Base-by-base conservation (phyloP, 2,888 invertebrate genomes). In the Netelia fuscicornis region DNA sequence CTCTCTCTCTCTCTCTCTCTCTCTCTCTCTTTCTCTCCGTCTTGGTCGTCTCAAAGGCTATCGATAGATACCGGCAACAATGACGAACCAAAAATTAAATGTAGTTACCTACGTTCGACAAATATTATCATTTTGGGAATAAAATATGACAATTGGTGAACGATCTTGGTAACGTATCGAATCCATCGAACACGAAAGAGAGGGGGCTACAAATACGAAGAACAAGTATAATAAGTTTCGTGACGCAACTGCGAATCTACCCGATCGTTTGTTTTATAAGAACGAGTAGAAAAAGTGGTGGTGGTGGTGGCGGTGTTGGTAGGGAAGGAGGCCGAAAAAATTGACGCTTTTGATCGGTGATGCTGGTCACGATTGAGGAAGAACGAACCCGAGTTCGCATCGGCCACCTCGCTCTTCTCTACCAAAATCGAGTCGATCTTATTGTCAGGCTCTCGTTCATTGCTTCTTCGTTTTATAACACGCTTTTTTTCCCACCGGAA, bases 361-460 rank as follows among this genome's bases (percentile, higher is more conserved):
- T 80, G 81, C 83, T 74, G 81, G 83, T 86, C 83, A 86, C 83
- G 83, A 74, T 74, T 75, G 62, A 68, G 67, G 74, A 86, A 83
- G 70, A 71, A 60, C 48, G 20, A 20, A 64, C 65, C 56, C 74
- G 52, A 64, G 79, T 78, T 10, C 56, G 17, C 56, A 52, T 17
- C n/a, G 13, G 23, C 11, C 25, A 11, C 13, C 13, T 25, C 5
- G 52, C 58, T 58, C 25, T 25, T 67, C 56, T 60, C 6, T 37
- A 37, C 37, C 3, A 37, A 37, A 37, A 6, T 37, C 37, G 37
- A 37, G 6, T 37, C 37, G 37, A 37, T 37, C 62, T 13, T 44
- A 20, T 20, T 23, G 23, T 0, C 30, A 48, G 11, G 72, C 64
- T 65, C 44, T 17, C 3, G 11, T 37, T 42, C 65, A 60, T 72